phyloP scores from a whole-genome alignment of 2,888 invertebrate genomes.

The Eupithecia vulgata region DNA sequence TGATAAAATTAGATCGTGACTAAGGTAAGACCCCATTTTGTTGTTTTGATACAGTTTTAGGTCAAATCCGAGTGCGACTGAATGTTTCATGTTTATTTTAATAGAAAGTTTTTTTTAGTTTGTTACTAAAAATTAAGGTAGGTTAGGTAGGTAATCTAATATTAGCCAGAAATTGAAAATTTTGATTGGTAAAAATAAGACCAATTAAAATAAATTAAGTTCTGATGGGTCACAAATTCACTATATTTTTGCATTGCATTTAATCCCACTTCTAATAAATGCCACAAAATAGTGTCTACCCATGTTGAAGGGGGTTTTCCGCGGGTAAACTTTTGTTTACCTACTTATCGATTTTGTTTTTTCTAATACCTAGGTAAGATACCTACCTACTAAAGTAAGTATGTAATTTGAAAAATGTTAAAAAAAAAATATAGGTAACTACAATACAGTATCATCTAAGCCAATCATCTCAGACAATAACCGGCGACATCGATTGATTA shows the following conservation, averaged over 20 bases:
- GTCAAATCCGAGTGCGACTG: constrained; percentile 8
- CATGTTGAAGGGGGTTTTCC: not conserved
- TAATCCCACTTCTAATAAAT: not conserved
- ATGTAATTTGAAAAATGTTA: not conserved
- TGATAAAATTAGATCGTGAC: constrained; percentile 48
- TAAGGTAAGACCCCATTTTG: constrained; percentile 47
- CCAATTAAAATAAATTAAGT: not conserved
- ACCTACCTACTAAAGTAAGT: not conserved
- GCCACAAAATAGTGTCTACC: not conserved
- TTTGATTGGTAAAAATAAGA: not conserved
- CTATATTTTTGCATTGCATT: not conserved
- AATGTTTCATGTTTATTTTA: not conserved
- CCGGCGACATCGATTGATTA: not conserved
- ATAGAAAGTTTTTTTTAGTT: not conserved
- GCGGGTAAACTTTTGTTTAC: not conserved
- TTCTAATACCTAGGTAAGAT: not conserved
- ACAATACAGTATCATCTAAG: too few species aligned
- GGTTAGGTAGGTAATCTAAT: too few species aligned
- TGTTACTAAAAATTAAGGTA: too few species aligned
- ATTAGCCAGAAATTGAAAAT: not conserved
- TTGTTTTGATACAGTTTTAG: constrained; percentile 11
- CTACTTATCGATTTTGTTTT: not conserved
- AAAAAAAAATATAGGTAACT: too few species aligned
- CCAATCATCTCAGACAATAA: too few species aligned
- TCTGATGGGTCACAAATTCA: not conserved